Percentiles rank a stretch among this genome's conserved stretches.
Evolutionary conservation across 2,888 invertebrate species (phyloP).

Genomic region (Spisula subtruncata): DNA sequence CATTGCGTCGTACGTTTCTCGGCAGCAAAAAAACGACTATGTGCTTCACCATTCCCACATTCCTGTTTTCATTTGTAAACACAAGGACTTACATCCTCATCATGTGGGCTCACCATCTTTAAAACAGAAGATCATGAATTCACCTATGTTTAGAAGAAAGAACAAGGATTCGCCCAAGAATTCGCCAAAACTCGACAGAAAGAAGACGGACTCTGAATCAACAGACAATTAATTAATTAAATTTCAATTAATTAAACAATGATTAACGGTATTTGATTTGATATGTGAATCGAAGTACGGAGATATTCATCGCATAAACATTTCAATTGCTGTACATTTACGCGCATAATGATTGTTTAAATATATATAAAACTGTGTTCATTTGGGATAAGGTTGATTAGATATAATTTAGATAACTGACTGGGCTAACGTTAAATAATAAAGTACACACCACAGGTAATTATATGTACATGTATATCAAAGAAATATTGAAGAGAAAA

Average conservation of each 20-base stretch:
- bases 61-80: conserved; percentile 77
- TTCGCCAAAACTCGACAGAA: conserved; percentile 53
- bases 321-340: too few species aligned
- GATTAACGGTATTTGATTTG: too few species aligned
- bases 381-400: too few species aligned
- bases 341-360: too few species aligned
- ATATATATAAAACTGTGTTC: too few species aligned
- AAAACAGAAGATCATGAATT: conserved; percentile 64
- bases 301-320: too few species aligned
- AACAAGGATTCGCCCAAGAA: conserved; percentile 61
- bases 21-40: conserved; percentile 79
- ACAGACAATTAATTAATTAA: not conserved
- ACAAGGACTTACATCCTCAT: conserved; percentile 64
- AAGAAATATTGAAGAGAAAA: too few species aligned
- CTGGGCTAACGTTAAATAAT: too few species aligned
- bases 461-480: too few species aligned
- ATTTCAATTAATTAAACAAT: too few species aligned
- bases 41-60: conserved; percentile 77
- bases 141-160: conserved; percentile 61
- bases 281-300: not conserved
- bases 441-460: too few species aligned
- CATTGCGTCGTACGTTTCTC: conserved; percentile 74
- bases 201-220: conserved; percentile 52
- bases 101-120: conserved; percentile 57
- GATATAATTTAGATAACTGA: too few species aligned